Conservation (phyloP, 2,888 invertebrate genomes). For the Pyrocoelia pectoralis region DNA sequence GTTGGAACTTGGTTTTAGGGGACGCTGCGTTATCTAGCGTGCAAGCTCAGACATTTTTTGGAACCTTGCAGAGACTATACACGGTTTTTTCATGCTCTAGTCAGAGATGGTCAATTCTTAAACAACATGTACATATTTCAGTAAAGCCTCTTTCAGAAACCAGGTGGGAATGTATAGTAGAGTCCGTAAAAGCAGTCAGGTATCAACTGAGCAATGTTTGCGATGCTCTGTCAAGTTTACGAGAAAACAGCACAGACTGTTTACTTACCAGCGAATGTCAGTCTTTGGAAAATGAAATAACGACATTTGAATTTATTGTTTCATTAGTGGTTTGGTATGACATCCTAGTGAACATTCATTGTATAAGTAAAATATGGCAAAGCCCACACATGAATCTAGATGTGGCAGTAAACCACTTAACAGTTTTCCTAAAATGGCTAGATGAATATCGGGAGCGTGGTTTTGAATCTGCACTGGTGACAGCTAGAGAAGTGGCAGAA, state of each 20-base stretch:
- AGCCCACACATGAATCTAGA: slow-evolving; percentile 20
- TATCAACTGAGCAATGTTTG: slow-evolving; percentile 21
- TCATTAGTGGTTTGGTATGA: slow-evolving; percentile 26
- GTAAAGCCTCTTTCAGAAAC: slow-evolving; percentile 12
- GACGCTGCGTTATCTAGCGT: slow-evolving; percentile 29
- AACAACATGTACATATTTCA: slow-evolving; percentile 28
- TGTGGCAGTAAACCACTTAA: slow-evolving; percentile 14
- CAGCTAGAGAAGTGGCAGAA: slow-evolving; percentile 37
- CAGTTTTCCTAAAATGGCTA: slow-evolving; percentile 19
- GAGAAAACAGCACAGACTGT: slow-evolving; percentile 22
- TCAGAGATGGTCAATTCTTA: slow-evolving; percentile 33
- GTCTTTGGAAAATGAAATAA: slow-evolving; percentile 28
- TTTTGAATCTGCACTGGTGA: slow-evolving; percentile 30
- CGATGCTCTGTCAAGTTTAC: slow-evolving; percentile 20
- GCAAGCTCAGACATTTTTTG: slow-evolving; percentile 24
- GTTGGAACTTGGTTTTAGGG: slow-evolving; percentile 29
- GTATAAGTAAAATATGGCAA: slow-evolving; percentile 28
- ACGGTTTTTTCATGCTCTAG: slow-evolving; percentile 30
- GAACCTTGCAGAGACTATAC: slow-evolving; percentile 25
- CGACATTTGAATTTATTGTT: slow-evolving; percentile 24
- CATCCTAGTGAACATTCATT: slow-evolving; percentile 21
- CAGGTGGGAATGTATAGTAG: slow-evolving; percentile 9
- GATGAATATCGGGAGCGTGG: slow-evolving; percentile 28
- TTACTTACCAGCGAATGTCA: slow-evolving; percentile 21
- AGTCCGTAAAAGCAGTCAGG: slow-evolving; percentile 19